A percentile compares a stretch with the other conserved stretches of the same genome.
Conservation (phyloP, 2,797 vertebrate genomes). For the Clarias laeviceps region DNA sequence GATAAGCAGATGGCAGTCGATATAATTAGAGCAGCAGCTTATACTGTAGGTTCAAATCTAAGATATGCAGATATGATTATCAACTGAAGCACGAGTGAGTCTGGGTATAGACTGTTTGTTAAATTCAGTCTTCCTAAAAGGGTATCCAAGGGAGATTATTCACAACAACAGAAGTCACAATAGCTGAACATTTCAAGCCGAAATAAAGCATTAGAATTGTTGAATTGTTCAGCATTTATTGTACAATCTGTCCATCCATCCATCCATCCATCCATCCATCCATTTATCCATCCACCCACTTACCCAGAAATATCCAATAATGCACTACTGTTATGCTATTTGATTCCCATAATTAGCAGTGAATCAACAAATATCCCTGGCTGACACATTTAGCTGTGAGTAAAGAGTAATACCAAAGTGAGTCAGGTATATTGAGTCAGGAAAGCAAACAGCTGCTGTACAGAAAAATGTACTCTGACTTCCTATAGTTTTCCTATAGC, state of each 20-base stretch:
- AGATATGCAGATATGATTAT: neutral
- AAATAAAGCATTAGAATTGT: neutral
- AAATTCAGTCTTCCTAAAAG: neutral
- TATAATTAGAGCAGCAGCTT: neutral
- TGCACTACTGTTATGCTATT: neutral
- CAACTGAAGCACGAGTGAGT: neutral
- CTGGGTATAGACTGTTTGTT: neutral
- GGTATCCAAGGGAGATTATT: too few species aligned
- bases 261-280: neutral
- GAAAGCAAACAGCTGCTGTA: constrained; percentile 13
- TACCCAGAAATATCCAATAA: constrained; percentile 2
- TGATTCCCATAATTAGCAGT: constrained; percentile 34
- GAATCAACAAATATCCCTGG: constrained; percentile 23
- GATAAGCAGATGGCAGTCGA: neutral
- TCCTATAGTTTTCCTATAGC: constrained; percentile 23
- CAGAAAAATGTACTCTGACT: constrained; percentile 11
- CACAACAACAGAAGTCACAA: neutral
- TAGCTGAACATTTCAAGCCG: neutral
- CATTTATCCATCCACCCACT: neutral
- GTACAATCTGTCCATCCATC: neutral
- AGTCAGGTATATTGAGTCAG: constrained; percentile 25
- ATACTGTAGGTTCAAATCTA: neutral
- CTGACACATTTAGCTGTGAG: constrained; percentile 21
- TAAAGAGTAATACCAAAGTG: constrained; percentile 37
- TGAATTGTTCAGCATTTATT: neutral